A percentile compares a stretch with the other conserved stretches of the same genome.
Evolutionary conservation across 2,797 vertebrate species (phyloP).

Genomic region (Phrynocephalus forsythii): DNA sequence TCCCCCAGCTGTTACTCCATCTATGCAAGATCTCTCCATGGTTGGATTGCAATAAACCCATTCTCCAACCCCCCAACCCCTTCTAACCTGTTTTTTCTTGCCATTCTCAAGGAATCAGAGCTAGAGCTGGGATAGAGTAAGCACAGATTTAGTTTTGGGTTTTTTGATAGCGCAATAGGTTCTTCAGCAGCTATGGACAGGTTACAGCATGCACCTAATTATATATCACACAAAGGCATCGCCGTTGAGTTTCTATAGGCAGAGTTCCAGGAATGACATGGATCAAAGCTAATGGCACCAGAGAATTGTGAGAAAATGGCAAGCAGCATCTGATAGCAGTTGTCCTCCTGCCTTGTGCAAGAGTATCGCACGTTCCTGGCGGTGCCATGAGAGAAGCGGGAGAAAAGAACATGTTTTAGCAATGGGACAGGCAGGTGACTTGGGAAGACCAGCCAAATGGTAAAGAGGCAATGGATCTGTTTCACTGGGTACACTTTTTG

Average conservation of each 20-base stretch:
- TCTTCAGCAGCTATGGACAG: slow-evolving; percentile 70
- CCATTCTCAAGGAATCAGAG: slow-evolving; percentile 50
- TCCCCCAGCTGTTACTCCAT: too few species aligned
- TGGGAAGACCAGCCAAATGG: slow-evolving; percentile 40
- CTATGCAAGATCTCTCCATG: background rate
- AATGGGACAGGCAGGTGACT: slow-evolving; percentile 27
- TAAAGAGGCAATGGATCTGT: slow-evolving; percentile 42
- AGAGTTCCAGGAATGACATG: slow-evolving; percentile 73
- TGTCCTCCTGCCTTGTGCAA: slow-evolving; percentile 19
- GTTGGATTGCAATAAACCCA: background rate
- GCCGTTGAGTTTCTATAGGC: slow-evolving; percentile 81
- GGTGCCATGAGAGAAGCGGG: background rate
- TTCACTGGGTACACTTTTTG: slow-evolving; percentile 13
- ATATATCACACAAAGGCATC: slow-evolving; percentile 72
- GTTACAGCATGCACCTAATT: slow-evolving; percentile 78
- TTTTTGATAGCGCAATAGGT: slow-evolving; percentile 64
- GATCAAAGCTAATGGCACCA: slow-evolving; percentile 66
- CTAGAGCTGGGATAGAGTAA: slow-evolving; percentile 61
- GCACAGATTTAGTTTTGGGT: slow-evolving; percentile 60
- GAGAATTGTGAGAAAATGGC: slow-evolving; percentile 73
- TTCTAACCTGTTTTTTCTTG: background rate
- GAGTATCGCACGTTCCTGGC: slow-evolving; percentile 1
- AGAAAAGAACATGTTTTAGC: slow-evolving; percentile 20
- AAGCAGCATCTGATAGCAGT: slow-evolving; percentile 28
- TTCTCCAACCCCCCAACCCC: too few species aligned